These are phyloP conservation scores for Candidula unifasciata DNA, from an alignment of 2,888 invertebrate species.

Conservation along the genomic window DNA sequence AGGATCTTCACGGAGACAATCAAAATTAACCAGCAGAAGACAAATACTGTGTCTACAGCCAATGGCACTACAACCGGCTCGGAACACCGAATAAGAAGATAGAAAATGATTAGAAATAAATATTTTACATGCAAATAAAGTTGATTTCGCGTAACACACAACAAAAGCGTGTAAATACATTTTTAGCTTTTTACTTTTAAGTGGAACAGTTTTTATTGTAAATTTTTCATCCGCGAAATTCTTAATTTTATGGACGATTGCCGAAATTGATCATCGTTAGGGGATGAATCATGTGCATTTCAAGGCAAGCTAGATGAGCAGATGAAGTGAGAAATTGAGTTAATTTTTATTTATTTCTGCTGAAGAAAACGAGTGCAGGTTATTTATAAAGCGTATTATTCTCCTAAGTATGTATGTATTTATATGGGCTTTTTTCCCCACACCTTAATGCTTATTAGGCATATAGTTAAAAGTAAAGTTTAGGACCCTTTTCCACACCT, in stretches of 20 bases:
- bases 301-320: neutral
- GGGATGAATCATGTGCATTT: neutral
- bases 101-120: neutral
- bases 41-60: too few relatives aligned
- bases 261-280: conserved; percentile 23
- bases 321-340: neutral
- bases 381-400: neutral
- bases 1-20: too few relatives aligned
- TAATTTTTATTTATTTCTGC: neutral
- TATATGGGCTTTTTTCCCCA: too few relatives aligned
- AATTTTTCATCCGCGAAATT: conserved; percentile 20
- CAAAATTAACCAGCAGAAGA: too few relatives aligned
- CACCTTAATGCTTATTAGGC: too few relatives aligned
- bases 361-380: too few relatives aligned
- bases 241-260: conserved; percentile 31
- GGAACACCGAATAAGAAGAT: neutral
- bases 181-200: neutral
- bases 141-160: neutral
- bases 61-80: neutral
- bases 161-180: neutral
- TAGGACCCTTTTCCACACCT: too few relatives aligned
- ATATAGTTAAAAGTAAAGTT: too few relatives aligned
- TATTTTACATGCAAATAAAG: neutral
- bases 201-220: neutral
- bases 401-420: too few relatives aligned